Percentiles rank a stretch among this genome's conserved stretches.
These are phyloP conservation scores for Oceanites oceanicus DNA, from an alignment of 2,113 vertebrate genomes.

Conservation along the genomic window DNA sequence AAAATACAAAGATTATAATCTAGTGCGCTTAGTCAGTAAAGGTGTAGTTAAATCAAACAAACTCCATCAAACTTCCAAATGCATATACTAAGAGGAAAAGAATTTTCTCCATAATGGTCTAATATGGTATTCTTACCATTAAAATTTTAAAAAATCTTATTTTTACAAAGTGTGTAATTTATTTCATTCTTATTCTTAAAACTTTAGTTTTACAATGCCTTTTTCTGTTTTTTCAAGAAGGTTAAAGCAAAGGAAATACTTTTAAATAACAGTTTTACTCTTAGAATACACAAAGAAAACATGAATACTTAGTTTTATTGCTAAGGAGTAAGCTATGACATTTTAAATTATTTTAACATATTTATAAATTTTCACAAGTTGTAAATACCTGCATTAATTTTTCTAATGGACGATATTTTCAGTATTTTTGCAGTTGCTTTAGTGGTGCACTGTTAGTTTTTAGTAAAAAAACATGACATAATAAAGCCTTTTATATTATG, in stretches of 20 bases:
- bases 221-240: background rate
- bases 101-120: background rate
- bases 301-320: background rate
- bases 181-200: background rate
- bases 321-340: background rate
- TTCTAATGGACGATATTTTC: background rate
- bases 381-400: background rate
- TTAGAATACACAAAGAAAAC: background rate
- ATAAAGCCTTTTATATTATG: background rate
- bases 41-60: background rate
- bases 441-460: background rate
- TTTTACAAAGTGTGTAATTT: background rate
- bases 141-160: background rate
- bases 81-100: background rate
- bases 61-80: background rate
- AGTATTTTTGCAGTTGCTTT: background rate
- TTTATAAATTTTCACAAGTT: background rate
- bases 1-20: background rate
- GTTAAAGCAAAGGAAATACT: background rate
- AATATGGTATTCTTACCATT: background rate
- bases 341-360: background rate
- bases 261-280: background rate
- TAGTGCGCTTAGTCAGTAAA: background rate
- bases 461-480: background rate
- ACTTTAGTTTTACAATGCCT: background rate